A percentile compares a stretch with the other conserved stretches of the same genome.
These are phyloP conservation scores for Scaptomyza parva DNA, from an alignment of 2,888 invertebrate species.

Conservation along the genomic window DNA sequence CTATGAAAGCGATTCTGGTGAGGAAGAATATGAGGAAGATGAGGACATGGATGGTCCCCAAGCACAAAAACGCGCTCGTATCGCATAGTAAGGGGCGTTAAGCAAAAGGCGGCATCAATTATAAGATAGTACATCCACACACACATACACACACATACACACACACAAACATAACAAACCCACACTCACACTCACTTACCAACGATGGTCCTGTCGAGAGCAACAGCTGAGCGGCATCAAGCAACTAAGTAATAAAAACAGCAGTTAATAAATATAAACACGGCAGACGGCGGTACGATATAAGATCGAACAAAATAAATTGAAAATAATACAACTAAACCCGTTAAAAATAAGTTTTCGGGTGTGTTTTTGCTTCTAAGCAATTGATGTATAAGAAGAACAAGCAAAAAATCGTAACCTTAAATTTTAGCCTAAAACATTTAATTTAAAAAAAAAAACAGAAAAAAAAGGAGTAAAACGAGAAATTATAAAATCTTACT, in stretches of 20 bases:
- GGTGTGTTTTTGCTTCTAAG: conserved; percentile 44
- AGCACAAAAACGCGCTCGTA: conserved; percentile 84
- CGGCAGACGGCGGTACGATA: conserved; percentile 57
- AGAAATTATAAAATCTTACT: conserved; percentile 74
- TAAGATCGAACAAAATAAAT: conserved; percentile 67
- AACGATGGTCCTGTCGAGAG: conserved; percentile 55
- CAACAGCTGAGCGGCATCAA: conserved; percentile 29
- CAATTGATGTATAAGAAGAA: conserved; percentile 42
- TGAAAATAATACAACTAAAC: conserved; percentile 30
- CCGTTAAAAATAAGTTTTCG: conserved; percentile 10
- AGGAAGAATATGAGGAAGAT: conserved; percentile 90
- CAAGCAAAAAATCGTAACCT: conserved; percentile 58
- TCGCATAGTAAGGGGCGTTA: conserved; percentile 82
- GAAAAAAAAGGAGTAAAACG: conserved; percentile 52
- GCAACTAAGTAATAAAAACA: conserved; percentile 27
- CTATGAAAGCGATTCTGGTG: conserved; percentile 98
- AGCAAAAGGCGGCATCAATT: conserved; percentile 65
- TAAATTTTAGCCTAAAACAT: conserved; percentile 68
- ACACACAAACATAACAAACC: conserved; percentile 26
- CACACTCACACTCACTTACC: conserved; percentile 44
- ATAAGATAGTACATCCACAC: conserved; percentile 63
- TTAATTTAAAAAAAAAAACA: conserved; percentile 61
- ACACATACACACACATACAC: conserved; percentile 18
- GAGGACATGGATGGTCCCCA: conserved; percentile 85
- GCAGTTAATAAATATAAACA: conserved; percentile 45